Conservation (phyloP, 2,113 vertebrate species). For the Actenoides hombroni region DNA sequence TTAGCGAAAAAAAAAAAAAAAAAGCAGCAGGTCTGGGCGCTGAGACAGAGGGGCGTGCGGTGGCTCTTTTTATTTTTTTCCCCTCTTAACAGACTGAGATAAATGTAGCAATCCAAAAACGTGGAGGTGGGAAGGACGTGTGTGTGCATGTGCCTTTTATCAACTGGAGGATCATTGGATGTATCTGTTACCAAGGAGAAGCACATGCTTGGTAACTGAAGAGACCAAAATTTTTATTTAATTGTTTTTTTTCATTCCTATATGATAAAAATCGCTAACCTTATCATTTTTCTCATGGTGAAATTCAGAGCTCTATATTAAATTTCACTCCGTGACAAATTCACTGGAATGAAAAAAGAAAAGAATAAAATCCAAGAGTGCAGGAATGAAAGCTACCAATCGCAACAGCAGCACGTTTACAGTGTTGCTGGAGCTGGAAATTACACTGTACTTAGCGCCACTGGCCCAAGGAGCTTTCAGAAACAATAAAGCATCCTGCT, state of each 20-base stretch:
- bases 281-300: neutral
- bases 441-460: neutral
- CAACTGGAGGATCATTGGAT: constrained; percentile 61
- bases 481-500: accelerated
- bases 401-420: neutral
- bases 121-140: constrained; percentile 53
- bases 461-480: neutral
- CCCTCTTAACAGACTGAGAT: constrained; percentile 66
- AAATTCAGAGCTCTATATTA: neutral
- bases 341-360: neutral
- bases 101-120: constrained; percentile 75
- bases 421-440: neutral
- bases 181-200: constrained; percentile 68
- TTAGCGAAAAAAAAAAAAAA: no score
- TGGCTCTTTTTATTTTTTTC: constrained; percentile 24
- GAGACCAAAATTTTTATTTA: neutral
- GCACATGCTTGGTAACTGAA: constrained; percentile 52
- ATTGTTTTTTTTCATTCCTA: neutral
- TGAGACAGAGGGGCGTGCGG: neutral
- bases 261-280: neutral
- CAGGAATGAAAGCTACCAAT: neutral
- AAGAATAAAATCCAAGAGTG: neutral
- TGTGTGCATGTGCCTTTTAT: constrained; percentile 66
- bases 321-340: neutral
- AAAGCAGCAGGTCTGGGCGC: neutral